Base-by-base conservation (phyloP, 2,888 invertebrate species). In the Andrena minutula region DNA sequence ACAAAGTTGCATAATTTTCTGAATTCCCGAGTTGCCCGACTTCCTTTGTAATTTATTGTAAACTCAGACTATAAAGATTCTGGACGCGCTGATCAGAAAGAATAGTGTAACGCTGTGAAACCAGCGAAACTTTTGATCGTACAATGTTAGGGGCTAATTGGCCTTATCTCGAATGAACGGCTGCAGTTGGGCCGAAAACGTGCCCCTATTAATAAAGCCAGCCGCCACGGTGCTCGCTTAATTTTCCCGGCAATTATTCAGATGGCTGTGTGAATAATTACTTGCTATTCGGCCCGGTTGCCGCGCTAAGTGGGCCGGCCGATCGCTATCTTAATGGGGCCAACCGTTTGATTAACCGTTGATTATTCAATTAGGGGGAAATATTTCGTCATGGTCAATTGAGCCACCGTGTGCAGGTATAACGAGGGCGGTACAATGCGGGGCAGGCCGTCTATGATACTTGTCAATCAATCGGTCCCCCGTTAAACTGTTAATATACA, bases 361-460 rank as follows among this genome's bases (percentile, higher is more conserved):
- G 83, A 88, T 87, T 87, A 87, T 89, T 89, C 88, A 89, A 88
- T 88, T 88, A 87, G 75, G 82, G 70, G 64, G 77, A 84, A 88
- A 80, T 84, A 83, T 88, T 78, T 82, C 74, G 83, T 88, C 82
- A 86, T 63, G 85, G 75, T 88, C 83, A 88, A 88, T 86, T 86
- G 86, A 86, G 66, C 74, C 2, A 53, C 58, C 23, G 35, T 71
- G 56, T 73, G 78, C 74, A 83, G 77, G 75, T 79, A 83, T 81
- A 78, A 84, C 83, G 80, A 86, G 61, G 56, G 23, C 56, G 56
- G 41, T 61, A 26, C n/a, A 66, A 70, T 65, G 70, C 69, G 49
- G 20, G 26, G 41, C 58, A 28, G 51, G n/a, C 49, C 16, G 35
- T n/a, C 30, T n/a, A 49, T 20, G 70, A 66, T 56, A 35, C 41